These are phyloP conservation scores for Progne subis DNA, from an alignment of 2,113 vertebrate species.

Conservation along the genomic window DNA sequence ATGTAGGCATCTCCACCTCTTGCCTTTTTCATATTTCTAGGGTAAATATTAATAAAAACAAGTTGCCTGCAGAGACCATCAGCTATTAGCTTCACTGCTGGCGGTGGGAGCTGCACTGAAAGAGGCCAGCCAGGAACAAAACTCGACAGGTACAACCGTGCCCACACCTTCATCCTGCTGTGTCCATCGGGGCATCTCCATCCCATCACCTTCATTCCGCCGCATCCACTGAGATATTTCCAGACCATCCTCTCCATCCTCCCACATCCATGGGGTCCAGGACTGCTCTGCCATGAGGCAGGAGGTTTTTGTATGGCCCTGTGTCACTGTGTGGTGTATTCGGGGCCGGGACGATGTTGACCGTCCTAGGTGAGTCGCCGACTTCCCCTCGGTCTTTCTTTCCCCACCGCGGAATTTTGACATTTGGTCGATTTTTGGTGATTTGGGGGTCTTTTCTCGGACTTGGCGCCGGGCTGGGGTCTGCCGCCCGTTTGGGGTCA, in stretches of 20 bases:
- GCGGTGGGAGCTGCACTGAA: not conserved
- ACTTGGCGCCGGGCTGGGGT: not conserved
- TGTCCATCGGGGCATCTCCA: rapidly evolving
- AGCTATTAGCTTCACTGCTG: not conserved
- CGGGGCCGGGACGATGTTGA: not conserved
- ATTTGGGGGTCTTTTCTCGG: not conserved
- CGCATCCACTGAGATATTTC: not conserved
- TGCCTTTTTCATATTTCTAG: not conserved
- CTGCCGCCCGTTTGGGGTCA: rapidly evolving
- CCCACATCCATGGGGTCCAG: not conserved
- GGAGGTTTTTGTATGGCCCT: conserved; percentile 41
- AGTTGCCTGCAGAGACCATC: not conserved
- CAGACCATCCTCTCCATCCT: not conserved
- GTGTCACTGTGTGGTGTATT: conserved; percentile 39
- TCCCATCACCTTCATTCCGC: not conserved
- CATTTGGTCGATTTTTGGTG: not conserved
- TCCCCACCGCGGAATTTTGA: not conserved
- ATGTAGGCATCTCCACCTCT: not conserved
- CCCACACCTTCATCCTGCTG: not conserved
- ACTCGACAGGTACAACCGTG: too few species aligned
- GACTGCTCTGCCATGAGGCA: not conserved
- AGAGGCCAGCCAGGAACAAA: not conserved
- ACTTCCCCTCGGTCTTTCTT: not conserved
- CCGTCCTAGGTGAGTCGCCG: conserved; percentile 44
- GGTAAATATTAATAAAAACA: not conserved